Evolutionary conservation across 2,888 invertebrate genomes (phyloP).

Genomic region (Dryadula phaetusa): DNA sequence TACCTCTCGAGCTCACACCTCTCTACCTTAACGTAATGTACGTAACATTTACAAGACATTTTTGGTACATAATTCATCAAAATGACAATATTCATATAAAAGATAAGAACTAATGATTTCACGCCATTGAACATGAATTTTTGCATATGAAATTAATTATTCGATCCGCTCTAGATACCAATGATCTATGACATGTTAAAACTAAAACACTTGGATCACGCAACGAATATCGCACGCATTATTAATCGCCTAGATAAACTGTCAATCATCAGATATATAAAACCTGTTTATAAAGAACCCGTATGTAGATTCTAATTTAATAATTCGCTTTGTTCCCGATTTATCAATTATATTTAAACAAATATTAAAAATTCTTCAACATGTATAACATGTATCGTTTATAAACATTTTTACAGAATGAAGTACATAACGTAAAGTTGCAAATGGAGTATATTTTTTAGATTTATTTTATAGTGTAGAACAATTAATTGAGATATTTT

Average conservation of each 20-base stretch:
- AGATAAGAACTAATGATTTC: conserved; percentile 20
- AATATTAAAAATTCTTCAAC: no score
- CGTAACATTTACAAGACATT: conserved; percentile 2
- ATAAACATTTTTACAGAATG: no score
- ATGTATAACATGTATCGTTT: no score
- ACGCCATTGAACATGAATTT: conserved; percentile 15
- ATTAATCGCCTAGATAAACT: conserved; percentile 1
- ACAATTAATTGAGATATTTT: no score
- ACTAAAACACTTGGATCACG: conserved; percentile 5
- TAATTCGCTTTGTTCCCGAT: no score
- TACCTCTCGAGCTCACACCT: conserved; percentile 25
- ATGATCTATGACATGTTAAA: conserved; percentile 16
- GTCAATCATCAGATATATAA: conserved; percentile 6
- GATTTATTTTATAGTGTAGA: no score
- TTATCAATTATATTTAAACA: no score
- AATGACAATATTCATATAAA: neutral
- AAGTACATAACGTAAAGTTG: no score
- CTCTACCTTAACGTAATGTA: conserved; percentile 29
- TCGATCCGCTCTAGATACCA: conserved; percentile 8
- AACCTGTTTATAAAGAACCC: conserved; percentile 4
- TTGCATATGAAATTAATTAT: conserved; percentile 8
- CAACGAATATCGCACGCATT: conserved; percentile 1
- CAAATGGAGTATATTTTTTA: no score
- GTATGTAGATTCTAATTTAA: neutral
- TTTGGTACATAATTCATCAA: conserved; percentile 8